Evolutionary conservation across 2,113 vertebrate species (phyloP).

Genomic region (Nicator chloris): DNA sequence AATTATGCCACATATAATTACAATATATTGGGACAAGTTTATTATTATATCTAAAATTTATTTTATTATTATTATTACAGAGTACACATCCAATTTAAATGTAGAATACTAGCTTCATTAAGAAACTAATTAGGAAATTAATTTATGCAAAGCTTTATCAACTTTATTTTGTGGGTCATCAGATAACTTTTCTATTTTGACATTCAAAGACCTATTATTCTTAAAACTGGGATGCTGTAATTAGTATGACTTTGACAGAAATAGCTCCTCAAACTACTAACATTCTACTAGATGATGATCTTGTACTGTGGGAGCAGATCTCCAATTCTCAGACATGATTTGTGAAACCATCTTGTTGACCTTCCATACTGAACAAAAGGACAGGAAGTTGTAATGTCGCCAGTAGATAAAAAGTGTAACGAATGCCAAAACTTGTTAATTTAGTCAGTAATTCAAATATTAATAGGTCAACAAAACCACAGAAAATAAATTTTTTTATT

Average conservation of each 20-base stretch:
- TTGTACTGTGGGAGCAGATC: background rate
- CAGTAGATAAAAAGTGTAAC: background rate
- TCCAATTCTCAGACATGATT: background rate
- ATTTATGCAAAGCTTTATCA: constrained; percentile 19
- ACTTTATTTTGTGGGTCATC: constrained; percentile 33
- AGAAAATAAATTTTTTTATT: background rate
- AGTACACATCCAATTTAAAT: background rate
- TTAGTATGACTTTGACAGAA: constrained; percentile 12
- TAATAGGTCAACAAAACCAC: background rate
- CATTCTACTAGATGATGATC: background rate
- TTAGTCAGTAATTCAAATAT: background rate
- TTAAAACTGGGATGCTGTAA: background rate
- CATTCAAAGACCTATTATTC: constrained; percentile 24
- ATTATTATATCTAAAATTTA: background rate
- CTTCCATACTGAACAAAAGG: background rate
- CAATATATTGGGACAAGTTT: background rate
- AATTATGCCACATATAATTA: too few relatives aligned
- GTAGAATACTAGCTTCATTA: constrained; percentile 6
- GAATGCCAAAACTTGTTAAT: background rate
- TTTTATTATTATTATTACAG: background rate
- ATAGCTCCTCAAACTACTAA: background rate
- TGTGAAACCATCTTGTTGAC: background rate
- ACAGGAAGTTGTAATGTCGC: background rate
- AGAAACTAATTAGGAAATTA: constrained; percentile 26
- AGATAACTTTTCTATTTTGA: constrained; percentile 16